Conservation (phyloP, 2,113 vertebrate species). For the Gymnogyps californianus region DNA sequence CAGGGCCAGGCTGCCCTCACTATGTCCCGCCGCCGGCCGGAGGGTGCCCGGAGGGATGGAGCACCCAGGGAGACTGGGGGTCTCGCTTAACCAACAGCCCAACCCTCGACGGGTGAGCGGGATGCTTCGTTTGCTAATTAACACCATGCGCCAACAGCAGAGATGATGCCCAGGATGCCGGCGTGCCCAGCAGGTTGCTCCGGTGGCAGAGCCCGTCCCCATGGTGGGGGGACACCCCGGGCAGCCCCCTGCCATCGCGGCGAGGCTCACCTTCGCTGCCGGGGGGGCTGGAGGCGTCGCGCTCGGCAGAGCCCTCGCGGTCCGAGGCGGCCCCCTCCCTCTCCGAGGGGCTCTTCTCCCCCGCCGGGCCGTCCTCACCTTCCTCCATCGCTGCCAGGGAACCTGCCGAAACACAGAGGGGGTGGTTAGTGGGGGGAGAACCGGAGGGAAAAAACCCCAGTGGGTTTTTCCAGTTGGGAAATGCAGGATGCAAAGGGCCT, state of each 20-base stretch:
- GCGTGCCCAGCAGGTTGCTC: neutral
- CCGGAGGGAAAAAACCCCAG: fast-evolving
- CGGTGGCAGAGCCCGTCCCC: fast-evolving
- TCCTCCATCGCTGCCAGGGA: conserved; percentile 87
- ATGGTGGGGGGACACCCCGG: fast-evolving
- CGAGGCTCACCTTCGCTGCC: conserved; percentile 76
- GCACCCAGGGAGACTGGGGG: neutral
- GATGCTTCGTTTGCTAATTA: neutral
- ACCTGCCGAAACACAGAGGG: conserved; percentile 66
- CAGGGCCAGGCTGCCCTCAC: neutral
- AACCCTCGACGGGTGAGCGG: fast-evolving
- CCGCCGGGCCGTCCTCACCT: conserved; percentile 70
- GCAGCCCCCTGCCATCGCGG: neutral
- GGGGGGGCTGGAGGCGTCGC: conserved; percentile 71
- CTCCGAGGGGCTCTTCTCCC: conserved; percentile 73
- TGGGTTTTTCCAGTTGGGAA: neutral
- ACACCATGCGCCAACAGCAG: neutral
- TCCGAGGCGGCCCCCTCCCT: conserved; percentile 77
- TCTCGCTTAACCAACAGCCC: neutral
- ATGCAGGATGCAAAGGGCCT: neutral
- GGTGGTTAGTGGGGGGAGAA: fast-evolving
- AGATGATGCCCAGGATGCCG: neutral
- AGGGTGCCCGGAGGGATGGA: neutral
- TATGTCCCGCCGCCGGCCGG: fast-evolving
- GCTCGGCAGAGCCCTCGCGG: conserved; percentile 73